These are phyloP conservation scores for Pantherophis vulpinus DNA, from an alignment of 2,797 vertebrate genomes.

Conservation along the genomic window DNA sequence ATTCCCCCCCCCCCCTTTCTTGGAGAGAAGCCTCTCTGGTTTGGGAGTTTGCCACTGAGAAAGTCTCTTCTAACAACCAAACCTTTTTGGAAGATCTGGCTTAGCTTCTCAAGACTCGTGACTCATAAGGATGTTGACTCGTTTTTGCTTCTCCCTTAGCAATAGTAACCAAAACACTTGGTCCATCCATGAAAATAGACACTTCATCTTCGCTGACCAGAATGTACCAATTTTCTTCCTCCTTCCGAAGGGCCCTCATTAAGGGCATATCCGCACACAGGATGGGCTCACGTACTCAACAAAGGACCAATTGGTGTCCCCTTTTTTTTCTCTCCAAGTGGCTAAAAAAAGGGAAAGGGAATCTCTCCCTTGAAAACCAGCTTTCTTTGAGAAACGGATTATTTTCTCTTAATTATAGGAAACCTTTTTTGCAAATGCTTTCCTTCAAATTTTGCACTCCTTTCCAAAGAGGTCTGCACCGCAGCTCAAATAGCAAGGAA, in stretches of 20 bases:
- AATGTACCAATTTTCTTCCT: constrained; percentile 16
- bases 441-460: not conserved
- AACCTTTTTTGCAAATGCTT: not conserved
- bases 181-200: not conserved
- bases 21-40: not conserved
- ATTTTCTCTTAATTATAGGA: constrained; percentile 3
- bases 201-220: not conserved
- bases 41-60: not conserved
- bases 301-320: constrained; percentile 20
- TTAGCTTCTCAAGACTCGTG: not conserved
- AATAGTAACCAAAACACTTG: not conserved
- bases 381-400: not conserved
- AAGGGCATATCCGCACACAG: not conserved
- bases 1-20: not conserved
- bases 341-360: not conserved
- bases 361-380: rapidly evolving
- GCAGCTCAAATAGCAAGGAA: not conserved
- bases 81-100: not conserved
- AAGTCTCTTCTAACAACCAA: not conserved
- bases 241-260: constrained; percentile 32
- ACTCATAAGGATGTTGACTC: not conserved
- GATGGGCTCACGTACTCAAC: not conserved
- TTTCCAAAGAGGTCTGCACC: rapidly evolving
- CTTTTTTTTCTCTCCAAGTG: not conserved
- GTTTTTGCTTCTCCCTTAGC: not conserved